These are phyloP conservation scores for Meloidogyne exigua DNA, from an alignment of 1,140 invertebrate genomes.

Conservation along the genomic window DNA sequence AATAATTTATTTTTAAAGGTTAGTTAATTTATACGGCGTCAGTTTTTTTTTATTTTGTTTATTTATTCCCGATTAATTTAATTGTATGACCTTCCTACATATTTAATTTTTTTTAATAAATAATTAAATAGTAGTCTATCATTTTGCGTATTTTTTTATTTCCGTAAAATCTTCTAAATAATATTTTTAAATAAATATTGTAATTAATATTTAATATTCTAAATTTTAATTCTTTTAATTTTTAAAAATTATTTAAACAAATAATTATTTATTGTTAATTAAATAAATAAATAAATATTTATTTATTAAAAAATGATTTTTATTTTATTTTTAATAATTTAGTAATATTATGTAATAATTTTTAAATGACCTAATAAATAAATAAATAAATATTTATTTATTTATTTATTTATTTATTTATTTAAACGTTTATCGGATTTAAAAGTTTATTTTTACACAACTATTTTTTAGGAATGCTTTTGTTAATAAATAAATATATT, in stretches of 20 bases:
- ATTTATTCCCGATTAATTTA: background rate
- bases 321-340: too few species aligned
- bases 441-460: background rate
- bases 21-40: background rate
- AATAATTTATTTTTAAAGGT: too few species aligned
- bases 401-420: slow-evolving; percentile 5
- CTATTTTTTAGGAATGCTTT: background rate
- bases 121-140: background rate
- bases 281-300: background rate
- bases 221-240: too few species aligned
- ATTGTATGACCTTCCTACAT: background rate
- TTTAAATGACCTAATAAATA: slow-evolving; percentile 5
- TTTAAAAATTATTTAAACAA: too few species aligned
- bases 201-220: too few species aligned
- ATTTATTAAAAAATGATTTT: too few species aligned
- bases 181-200: too few species aligned
- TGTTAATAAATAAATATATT: background rate
- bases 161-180: slow-evolving; percentile 1
- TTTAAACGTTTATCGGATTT: background rate
- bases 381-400: too few species aligned
- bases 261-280: background rate
- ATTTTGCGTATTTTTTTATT: background rate
- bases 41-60: background rate
- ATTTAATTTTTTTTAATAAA: too few species aligned
- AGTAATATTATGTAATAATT: too few species aligned